phyloP scores from a whole-genome alignment of 1,140 invertebrate species.

The Physella acuta region DNA sequence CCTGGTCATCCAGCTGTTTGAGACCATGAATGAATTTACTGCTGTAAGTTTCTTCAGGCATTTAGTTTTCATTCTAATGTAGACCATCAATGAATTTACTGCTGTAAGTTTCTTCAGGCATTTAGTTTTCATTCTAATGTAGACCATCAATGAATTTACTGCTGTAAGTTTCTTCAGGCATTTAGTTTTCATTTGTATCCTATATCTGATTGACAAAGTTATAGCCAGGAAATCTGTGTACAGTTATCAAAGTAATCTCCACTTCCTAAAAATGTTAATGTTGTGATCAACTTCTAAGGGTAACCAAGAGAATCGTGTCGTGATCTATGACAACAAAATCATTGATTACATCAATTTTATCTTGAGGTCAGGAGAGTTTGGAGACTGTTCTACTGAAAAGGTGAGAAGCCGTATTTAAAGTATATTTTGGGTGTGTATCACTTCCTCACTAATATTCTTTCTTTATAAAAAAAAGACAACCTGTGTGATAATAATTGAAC shows the following conservation, averaged over 20 bases:
- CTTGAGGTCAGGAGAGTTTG: constrained; percentile 55
- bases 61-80: constrained; percentile 56
- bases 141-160: constrained; percentile 58
- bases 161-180: constrained; percentile 56
- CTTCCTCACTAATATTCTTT: no score
- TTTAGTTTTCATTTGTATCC: constrained; percentile 55
- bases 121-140: constrained; percentile 56
- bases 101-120: constrained; percentile 56
- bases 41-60: constrained; percentile 56
- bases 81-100: constrained; percentile 58
- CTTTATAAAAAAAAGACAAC: no score
- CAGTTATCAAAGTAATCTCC: no score
- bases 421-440: no score
- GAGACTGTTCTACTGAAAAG: constrained; percentile 53
- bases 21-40: constrained; percentile 58
- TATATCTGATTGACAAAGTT: no score
- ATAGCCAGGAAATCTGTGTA: no score
- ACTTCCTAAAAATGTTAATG: no score
- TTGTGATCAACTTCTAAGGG: no score
- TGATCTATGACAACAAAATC: constrained; percentile 60
- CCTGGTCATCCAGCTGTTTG: constrained; percentile 58
- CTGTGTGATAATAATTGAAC: no score
- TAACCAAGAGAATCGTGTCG: constrained; percentile 58
- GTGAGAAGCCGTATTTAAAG: no score
- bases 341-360: constrained; percentile 62